Evolutionary conservation across 2,797 vertebrate genomes (phyloP).

Genomic region (Spheniscus humboldti): DNA sequence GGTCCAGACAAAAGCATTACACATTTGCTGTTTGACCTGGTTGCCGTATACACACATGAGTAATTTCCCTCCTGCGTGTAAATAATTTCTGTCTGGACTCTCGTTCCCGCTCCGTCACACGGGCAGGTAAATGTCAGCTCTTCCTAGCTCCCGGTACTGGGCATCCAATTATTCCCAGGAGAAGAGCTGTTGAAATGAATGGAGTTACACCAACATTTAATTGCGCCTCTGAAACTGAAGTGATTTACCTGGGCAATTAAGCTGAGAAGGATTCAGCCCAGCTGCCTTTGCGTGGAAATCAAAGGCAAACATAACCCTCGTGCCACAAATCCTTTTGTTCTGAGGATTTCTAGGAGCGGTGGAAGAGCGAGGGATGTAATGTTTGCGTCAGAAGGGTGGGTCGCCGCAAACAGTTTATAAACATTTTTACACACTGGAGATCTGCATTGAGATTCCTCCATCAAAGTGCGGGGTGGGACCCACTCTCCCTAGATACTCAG

Average conservation of each 20-base stretch:
- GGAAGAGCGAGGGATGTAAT: not conserved
- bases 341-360: not conserved
- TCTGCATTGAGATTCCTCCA: not conserved
- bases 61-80: constrained; percentile 14
- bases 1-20: not conserved
- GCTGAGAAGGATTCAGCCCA: not conserved
- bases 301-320: not conserved
- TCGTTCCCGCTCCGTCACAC: not conserved
- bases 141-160: not conserved
- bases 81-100: not conserved
- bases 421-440: not conserved
- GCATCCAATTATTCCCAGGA: not conserved
- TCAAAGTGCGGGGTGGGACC: not conserved
- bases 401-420: not conserved
- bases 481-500: not conserved
- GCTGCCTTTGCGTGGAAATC: not conserved
- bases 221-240: not conserved
- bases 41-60: not conserved
- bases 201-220: not conserved
- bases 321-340: not conserved
- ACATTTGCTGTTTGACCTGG: not conserved
- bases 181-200: not conserved
- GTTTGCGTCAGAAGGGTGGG: constrained; percentile 32
- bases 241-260: not conserved
- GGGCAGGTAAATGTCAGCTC: not conserved